Percentiles rank a stretch among this genome's conserved stretches.
phyloP scores from a whole-genome alignment of 92 coral and sea anemone species.

The Phenganax marumi region DNA sequence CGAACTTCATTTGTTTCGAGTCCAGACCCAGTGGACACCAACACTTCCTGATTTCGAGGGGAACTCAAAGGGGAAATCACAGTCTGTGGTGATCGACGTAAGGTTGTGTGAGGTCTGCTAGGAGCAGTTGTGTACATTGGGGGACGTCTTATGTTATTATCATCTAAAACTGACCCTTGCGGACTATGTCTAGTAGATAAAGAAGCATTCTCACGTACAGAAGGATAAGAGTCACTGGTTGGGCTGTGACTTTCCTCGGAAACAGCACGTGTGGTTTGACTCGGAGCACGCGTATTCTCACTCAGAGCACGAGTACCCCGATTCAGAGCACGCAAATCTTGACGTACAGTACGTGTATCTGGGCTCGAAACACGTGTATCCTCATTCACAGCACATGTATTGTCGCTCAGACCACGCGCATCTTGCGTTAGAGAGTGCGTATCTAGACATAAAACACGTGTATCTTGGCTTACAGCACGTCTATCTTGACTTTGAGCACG shows the following conservation, averaged over 20 bases:
- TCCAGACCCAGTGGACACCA: not conserved
- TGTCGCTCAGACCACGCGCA: not conserved
- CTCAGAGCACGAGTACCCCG: not conserved
- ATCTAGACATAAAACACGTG: too few relatives aligned
- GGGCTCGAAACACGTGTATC: not conserved
- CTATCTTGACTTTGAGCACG: not conserved
- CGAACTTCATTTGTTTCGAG: conserved; percentile 24
- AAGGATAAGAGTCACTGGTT: not conserved
- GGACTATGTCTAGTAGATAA: conserved; percentile 16
- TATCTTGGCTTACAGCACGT: too few relatives aligned
- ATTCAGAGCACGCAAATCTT: not conserved
- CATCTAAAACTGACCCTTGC: conserved; percentile 2
- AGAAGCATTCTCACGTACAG: not conserved
- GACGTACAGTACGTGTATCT: not conserved
- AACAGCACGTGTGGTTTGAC: not conserved
- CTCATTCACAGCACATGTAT: not conserved
- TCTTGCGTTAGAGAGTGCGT: not conserved
- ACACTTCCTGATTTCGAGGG: conserved; percentile 4
- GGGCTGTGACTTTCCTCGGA: not conserved
- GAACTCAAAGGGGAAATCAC: conserved; percentile 5
- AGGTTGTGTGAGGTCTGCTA: conserved; percentile 14
- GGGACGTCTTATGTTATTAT: conserved; percentile 25
- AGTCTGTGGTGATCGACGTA: not conserved
- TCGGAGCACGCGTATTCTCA: not conserved
- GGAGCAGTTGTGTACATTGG: conserved; percentile 41